Evolutionary conservation across 2,888 invertebrate species (phyloP).

Genomic region (Andrena marginata): DNA sequence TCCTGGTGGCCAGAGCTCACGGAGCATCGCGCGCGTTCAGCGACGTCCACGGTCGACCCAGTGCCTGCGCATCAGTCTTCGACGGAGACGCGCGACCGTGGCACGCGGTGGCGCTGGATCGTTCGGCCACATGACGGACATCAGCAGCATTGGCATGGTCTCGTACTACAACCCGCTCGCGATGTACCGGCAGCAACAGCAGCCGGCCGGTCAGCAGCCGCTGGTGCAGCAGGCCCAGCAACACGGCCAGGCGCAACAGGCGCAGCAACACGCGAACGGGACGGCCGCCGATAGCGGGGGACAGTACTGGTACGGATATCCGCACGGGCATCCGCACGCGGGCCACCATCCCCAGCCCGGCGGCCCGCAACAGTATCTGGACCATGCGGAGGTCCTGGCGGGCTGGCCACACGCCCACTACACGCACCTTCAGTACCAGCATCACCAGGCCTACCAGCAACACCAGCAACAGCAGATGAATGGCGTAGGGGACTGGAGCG

Average conservation of each 20-base stretch:
- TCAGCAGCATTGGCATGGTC: conserved; percentile 87
- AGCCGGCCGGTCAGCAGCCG: conserved; percentile 82
- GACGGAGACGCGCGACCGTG: conserved; percentile 21
- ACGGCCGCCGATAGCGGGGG: conserved; percentile 86
- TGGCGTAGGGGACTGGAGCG: conserved; percentile 74
- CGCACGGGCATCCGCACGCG: conserved; percentile 69
- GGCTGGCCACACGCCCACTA: conserved; percentile 85
- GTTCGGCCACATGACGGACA: conserved; percentile 68
- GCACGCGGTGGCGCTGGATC: conserved; percentile 1
- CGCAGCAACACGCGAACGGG: conserved; percentile 75
- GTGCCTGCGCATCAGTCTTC: neutral
- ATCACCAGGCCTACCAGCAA: conserved; percentile 85
- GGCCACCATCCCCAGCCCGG: conserved; percentile 85
- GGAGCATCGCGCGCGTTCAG: neutral
- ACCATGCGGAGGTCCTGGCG: conserved; percentile 85
- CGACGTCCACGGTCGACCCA: neutral
- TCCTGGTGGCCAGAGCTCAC: neutral
- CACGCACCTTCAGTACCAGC: conserved; percentile 83
- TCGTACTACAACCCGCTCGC: conserved; percentile 90
- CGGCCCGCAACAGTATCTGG: conserved; percentile 84
- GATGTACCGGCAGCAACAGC: conserved; percentile 89
- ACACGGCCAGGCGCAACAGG: conserved; percentile 61
- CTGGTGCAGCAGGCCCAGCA: conserved; percentile 61
- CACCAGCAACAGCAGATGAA: conserved; percentile 81
- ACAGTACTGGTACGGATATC: conserved; percentile 77